phyloP scores from a whole-genome alignment of 2,797 vertebrate genomes.

The Fistularia tabacaria region DNA sequence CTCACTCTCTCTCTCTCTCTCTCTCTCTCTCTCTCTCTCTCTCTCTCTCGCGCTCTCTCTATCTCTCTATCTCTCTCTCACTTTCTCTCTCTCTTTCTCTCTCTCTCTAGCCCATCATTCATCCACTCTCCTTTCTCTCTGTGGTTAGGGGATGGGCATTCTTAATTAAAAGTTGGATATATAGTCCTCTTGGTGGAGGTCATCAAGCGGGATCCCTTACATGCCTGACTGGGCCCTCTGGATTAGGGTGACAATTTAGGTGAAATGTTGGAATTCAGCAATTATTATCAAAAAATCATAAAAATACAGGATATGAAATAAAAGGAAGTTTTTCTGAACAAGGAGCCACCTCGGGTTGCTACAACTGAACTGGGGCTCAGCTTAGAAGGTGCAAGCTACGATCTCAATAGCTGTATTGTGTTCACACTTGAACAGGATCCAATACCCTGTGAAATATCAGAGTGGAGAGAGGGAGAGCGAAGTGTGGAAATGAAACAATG shows the following conservation, averaged over 20 bases:
- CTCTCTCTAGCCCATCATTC: too few species aligned
- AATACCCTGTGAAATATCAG: slow-evolving; percentile 73
- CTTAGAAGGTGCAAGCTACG: slow-evolving; percentile 58
- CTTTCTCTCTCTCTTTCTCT: slow-evolving; percentile 11
- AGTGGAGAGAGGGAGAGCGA: slow-evolving; percentile 48
- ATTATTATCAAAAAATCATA: slow-evolving; percentile 20
- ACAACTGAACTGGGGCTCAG: slow-evolving; percentile 24
- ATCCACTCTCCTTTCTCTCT: slow-evolving; percentile 22
- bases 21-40: slow-evolving; percentile 14
- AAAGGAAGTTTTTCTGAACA: slow-evolving; percentile 31
- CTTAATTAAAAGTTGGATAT: slow-evolving; percentile 76
- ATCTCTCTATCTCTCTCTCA: slow-evolving; percentile 10
- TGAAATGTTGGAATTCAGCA: slow-evolving; percentile 21
- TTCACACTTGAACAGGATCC: slow-evolving; percentile 70
- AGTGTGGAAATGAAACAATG: slow-evolving; percentile 76
- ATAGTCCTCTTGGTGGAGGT: slow-evolving; percentile 53
- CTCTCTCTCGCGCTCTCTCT: too few species aligned
- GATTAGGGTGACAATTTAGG: slow-evolving; percentile 46
- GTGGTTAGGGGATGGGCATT: slow-evolving; percentile 54
- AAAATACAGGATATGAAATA: slow-evolving; percentile 11
- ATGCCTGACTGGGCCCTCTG: slow-evolving; percentile 45
- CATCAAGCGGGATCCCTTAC: slow-evolving; percentile 61
- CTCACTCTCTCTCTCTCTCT: slow-evolving; percentile 14
- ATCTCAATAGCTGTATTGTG: slow-evolving; percentile 77
- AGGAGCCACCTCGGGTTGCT: slow-evolving; percentile 45